A percentile compares a stretch with the other conserved stretches of the same genome.
Evolutionary conservation across 2,888 invertebrate genomes (phyloP).

Genomic region (Mellilla xanthometata): DNA sequence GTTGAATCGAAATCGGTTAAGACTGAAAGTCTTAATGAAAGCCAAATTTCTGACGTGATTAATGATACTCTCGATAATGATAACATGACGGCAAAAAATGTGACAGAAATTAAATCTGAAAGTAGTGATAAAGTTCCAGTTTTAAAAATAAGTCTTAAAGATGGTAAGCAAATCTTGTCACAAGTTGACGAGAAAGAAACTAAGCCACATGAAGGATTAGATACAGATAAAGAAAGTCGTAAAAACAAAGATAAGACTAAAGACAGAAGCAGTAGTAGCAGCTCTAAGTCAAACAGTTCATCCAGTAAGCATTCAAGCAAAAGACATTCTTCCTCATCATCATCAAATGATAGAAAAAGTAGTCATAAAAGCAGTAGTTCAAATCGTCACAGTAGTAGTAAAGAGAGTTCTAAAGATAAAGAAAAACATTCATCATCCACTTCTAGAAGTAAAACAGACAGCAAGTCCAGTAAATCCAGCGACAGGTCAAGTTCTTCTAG

Average conservation of each 20-base stretch:
- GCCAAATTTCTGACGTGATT: constrained; percentile 21
- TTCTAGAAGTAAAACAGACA: constrained; percentile 68
- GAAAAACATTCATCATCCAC: constrained; percentile 52
- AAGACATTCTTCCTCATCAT: constrained; percentile 46
- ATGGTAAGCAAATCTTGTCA: constrained; percentile 87
- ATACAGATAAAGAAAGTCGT: constrained; percentile 59
- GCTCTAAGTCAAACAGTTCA: constrained; percentile 47
- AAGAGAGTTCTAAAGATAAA: constrained; percentile 51
- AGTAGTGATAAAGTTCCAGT: constrained; percentile 48
- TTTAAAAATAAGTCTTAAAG: constrained; percentile 86
- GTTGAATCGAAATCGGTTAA: no score
- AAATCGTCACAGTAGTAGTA: constrained; percentile 65
- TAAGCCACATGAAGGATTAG: constrained; percentile 55
- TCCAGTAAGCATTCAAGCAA: constrained; percentile 66
- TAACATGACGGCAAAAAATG: constrained; percentile 25
- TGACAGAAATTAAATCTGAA: constrained; percentile 27
- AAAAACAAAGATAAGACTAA: constrained; percentile 76
- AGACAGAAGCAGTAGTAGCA: constrained; percentile 50
- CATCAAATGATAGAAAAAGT: constrained; percentile 69
- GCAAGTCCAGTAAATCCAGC: constrained; percentile 48
- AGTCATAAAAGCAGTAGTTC: constrained; percentile 56
- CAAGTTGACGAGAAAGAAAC: constrained; percentile 75
- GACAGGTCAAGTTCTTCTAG: constrained; percentile 59
- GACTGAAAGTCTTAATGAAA: constrained; percentile 25
- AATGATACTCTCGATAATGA: constrained; percentile 12